These are phyloP conservation scores for Drosophila antonietae DNA, from an alignment of 2,888 invertebrate species.

Conservation along the genomic window DNA sequence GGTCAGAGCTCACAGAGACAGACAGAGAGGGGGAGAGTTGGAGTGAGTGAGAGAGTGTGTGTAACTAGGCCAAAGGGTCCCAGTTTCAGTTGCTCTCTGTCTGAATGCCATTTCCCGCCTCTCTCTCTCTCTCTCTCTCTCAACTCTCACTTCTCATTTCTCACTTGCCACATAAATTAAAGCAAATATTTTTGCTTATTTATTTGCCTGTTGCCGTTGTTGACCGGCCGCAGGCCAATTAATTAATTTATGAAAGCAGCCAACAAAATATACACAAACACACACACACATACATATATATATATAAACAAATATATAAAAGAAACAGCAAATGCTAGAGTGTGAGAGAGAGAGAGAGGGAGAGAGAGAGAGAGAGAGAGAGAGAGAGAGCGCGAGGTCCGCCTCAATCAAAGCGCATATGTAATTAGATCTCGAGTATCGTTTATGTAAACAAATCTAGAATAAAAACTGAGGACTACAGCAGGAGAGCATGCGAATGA, in stretches of 20 bases:
- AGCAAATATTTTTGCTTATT: constrained; percentile 76
- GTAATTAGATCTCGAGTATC: constrained; percentile 47
- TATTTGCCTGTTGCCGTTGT: constrained; percentile 64
- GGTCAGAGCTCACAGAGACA: constrained; percentile 2
- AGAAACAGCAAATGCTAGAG: constrained; percentile 13
- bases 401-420: constrained; percentile 63
- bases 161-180: constrained; percentile 63
- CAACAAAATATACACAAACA: constrained; percentile 60
- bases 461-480: not conserved
- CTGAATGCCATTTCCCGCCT: not conserved
- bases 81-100: constrained; percentile 10
- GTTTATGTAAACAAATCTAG: constrained; percentile 14
- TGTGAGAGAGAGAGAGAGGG: not conserved
- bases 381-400: not conserved
- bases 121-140: constrained; percentile 11
- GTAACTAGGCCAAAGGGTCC: constrained; percentile 54
- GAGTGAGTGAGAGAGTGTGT: not conserved
- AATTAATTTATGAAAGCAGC: constrained; percentile 75
- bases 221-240: constrained; percentile 73
- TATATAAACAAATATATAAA: not conserved
- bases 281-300: constrained; percentile 40
- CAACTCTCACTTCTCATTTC: constrained; percentile 28
- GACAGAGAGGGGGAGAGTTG: not conserved
- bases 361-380: no score
- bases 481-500: not conserved